A percentile compares a stretch with the other conserved stretches of the same genome.
Evolutionary conservation across 2,888 invertebrate species (phyloP).

Genomic region (Oegoconia quadripuncta): DNA sequence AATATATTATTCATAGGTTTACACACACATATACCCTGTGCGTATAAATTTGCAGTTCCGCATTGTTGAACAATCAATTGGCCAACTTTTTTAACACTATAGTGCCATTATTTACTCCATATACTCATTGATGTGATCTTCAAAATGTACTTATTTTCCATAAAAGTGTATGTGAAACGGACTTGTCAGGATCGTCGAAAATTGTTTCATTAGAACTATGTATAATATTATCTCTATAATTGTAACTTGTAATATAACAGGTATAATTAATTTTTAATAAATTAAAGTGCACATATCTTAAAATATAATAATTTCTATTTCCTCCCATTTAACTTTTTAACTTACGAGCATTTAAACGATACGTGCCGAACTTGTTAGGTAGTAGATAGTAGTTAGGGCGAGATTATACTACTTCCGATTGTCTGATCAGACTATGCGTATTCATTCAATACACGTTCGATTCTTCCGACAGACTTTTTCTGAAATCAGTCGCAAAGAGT

Average conservation of each 20-base stretch:
- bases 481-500: too few species aligned
- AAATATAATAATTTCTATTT: conserved; percentile 15
- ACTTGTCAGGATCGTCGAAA: conserved; percentile 4
- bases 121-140: conserved; percentile 15
- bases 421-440: too few species aligned
- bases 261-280: conserved; percentile 54
- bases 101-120: conserved; percentile 12
- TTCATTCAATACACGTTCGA: too few species aligned
- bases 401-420: too few species aligned
- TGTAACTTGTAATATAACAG: conserved; percentile 48
- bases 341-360: background rate
- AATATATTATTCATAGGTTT: too few species aligned
- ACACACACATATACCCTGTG: too few species aligned
- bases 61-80: too few species aligned
- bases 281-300: conserved; percentile 64
- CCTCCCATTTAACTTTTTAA: background rate
- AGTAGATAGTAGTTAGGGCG: too few species aligned
- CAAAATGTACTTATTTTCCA: conserved; percentile 11
- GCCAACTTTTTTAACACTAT: conserved; percentile 1
- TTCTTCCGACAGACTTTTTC: too few species aligned
- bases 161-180: background rate
- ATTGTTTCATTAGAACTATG: conserved; percentile 9
- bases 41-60: too few species aligned
- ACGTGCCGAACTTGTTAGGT: too few species aligned
- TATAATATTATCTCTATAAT: conserved; percentile 18